phyloP scores from a whole-genome alignment of 2,797 vertebrate genomes.

The Enteromius fasciolatus region DNA sequence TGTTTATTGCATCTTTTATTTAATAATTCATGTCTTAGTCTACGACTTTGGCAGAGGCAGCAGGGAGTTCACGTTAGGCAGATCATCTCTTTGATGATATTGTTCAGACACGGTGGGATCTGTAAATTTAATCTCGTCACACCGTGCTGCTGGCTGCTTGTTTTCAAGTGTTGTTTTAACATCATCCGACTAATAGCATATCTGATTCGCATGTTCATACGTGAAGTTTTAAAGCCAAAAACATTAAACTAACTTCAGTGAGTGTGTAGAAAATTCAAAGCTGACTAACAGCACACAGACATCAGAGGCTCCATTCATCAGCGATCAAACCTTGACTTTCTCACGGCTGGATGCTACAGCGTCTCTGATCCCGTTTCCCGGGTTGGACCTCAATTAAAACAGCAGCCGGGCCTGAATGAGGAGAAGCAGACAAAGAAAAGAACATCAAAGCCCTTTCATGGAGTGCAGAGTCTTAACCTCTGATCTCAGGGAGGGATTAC shows the following conservation, averaged over 20 bases:
- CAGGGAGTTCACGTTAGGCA: slow-evolving; percentile 7
- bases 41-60: slow-evolving; percentile 7
- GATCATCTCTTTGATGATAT: slow-evolving; percentile 25
- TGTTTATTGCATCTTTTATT: slow-evolving; percentile 49
- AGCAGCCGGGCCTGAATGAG: slow-evolving; percentile 27
- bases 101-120: slow-evolving; percentile 21
- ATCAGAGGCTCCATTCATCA: neutral
- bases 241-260: neutral
- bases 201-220: neutral
- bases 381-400: slow-evolving; percentile 28
- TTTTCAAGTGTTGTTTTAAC: slow-evolving; percentile 1
- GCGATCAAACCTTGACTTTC: slow-evolving; percentile 25
- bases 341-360: slow-evolving; percentile 8
- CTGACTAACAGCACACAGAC: slow-evolving; percentile 11
- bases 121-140: slow-evolving; percentile 20
- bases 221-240: slow-evolving; percentile 6
- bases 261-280: slow-evolving; percentile 16
- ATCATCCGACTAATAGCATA: slow-evolving; percentile 19
- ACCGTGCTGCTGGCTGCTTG: neutral
- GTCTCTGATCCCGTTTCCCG: neutral
- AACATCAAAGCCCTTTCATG: slow-evolving; percentile 57
- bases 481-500: slow-evolving; percentile 44
- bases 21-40: slow-evolving; percentile 45
- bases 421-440: slow-evolving; percentile 30
- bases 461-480: slow-evolving; percentile 44